phyloP scores from a whole-genome alignment of 2,113 vertebrate species.

The Madoqua kirkii region DNA sequence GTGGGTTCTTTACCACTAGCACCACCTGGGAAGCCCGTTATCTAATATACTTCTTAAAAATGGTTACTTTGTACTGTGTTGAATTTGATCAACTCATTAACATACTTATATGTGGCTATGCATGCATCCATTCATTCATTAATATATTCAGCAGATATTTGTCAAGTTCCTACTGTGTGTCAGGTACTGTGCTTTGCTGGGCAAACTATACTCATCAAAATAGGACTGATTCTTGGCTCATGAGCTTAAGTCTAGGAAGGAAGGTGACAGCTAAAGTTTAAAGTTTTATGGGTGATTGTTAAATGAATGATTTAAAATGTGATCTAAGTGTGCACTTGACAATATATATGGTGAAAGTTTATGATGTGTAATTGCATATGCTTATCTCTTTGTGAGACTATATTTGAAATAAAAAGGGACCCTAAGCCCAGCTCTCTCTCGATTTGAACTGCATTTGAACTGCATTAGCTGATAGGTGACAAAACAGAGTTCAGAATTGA shows the following conservation, averaged over 20 bases:
- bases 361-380: background rate
- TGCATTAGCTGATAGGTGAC: background rate
- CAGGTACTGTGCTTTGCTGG: background rate
- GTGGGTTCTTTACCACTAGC: background rate
- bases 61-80: background rate
- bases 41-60: background rate
- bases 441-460: background rate
- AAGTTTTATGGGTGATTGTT: background rate
- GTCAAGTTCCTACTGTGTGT: background rate
- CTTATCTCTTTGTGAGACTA: background rate
- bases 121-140: background rate
- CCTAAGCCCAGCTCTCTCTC: background rate
- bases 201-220: background rate
- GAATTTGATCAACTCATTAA: constrained; percentile 2
- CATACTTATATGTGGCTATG: background rate
- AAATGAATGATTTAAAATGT: constrained; percentile 34
- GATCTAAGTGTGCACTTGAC: background rate
- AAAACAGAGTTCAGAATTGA: constrained; percentile 16
- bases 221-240: background rate
- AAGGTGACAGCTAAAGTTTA: constrained; percentile 1
- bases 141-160: constrained; percentile 14
- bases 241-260: background rate
- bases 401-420: background rate
- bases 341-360: background rate
- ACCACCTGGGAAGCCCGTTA: background rate